phyloP scores from a whole-genome alignment of 1,140 invertebrate genomes.

The Cepaea nemoralis region DNA sequence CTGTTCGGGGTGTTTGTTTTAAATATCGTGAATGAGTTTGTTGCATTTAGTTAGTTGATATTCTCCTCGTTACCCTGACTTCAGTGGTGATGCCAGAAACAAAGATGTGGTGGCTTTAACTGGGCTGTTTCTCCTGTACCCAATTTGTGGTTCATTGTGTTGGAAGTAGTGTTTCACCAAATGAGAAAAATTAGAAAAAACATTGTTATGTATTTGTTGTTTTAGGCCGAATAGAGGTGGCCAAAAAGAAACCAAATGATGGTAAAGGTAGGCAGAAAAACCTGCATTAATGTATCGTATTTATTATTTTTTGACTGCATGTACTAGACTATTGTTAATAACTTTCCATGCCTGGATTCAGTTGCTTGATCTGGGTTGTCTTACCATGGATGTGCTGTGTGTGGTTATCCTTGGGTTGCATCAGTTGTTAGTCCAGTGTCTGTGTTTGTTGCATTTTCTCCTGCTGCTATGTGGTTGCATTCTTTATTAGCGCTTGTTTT shows the following conservation, averaged over 20 bases:
- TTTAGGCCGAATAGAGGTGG: constrained; percentile 38
- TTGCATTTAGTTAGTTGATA: no score
- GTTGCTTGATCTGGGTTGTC: not conserved
- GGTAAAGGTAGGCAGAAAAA: constrained; percentile 41
- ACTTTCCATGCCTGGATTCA: not conserved
- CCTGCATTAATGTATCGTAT: not conserved
- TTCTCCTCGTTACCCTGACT: no score
- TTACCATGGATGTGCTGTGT: not conserved
- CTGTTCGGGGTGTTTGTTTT: no score
- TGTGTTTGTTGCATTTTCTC: not conserved
- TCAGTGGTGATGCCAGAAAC: no score
- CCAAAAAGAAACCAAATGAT: constrained; percentile 37
- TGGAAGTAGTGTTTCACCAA: not conserved
- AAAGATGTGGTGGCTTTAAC: no score
- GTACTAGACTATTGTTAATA: not conserved
- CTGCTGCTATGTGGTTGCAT: not conserved
- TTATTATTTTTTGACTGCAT: not conserved
- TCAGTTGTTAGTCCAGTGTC: no score
- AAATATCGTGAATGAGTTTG: no score
- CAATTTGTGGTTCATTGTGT: not conserved
- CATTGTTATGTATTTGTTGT: constrained; percentile 9
- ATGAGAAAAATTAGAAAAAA: not conserved
- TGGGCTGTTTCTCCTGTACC: no score
- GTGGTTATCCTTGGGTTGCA: not conserved
- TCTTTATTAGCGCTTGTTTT: not conserved